Evolutionary conservation across 2,888 invertebrate species (phyloP), one percentile per base, ranked within the genome.

Genomic region (Muscina levida): DNA sequence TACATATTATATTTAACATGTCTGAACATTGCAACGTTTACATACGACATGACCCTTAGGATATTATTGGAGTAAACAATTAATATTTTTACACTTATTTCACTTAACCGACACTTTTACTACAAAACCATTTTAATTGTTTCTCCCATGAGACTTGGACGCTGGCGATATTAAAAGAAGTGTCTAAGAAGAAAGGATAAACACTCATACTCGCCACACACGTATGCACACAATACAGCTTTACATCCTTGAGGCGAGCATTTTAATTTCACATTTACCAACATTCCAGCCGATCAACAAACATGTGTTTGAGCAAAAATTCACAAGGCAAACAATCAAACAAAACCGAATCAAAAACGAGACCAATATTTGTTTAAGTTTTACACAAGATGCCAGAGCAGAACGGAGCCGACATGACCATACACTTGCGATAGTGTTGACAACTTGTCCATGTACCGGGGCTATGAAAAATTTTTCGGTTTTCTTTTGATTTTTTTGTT

Each of bases 231-330:
- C 72, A 77, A 77, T 65, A 39, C 46, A 74, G 74, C 73, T 68
- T 68, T 67, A 77, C 48, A 75, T 81, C 77, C 81, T 81, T 81
- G 67, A 75, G 81, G 81, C 77, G 67, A 74, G 77, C 77, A 81
- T 81, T 81, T 81, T 81, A 81, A 81, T 81, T 81, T 81, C 77
- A 81, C 77, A 81, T 81, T 77, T 77, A 42, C 81, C 71, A 81
- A 75, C 77, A 75, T 15, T 59, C 26, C 39, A 51, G 17, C 31
- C 72, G 74, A 77, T 68, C 59, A 73, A 77, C 81, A 77, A 80
- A 74, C 68, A 77, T 37, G 39, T 81, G 77, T 81, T 77, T 74
- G 72, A 51, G 56, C 48, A 81, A 77, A 73, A 81, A 77, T 81
- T 77, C 81, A 75, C 62, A 31, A 77, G 26, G 68, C 77, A 81